A percentile compares a stretch with the other conserved stretches of the same genome.
These are phyloP conservation scores for Holocentrus rufus DNA, from an alignment of 2,797 vertebrate species.

Conservation along the genomic window DNA sequence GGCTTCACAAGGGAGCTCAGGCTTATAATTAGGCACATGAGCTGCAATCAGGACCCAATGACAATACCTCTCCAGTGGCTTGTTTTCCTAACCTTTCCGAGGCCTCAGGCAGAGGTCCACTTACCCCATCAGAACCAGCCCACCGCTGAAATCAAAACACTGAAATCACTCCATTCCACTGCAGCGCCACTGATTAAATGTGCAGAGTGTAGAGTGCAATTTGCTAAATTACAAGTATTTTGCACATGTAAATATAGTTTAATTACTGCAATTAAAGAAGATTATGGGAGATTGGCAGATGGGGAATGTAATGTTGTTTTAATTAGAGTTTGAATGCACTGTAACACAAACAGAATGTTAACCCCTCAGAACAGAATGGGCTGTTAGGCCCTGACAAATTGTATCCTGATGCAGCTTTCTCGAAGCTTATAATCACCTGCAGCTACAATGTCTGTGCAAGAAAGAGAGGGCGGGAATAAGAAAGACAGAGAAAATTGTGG, in stretches of 20 bases:
- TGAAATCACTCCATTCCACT: slow-evolving; percentile 96
- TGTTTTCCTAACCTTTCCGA: slow-evolving; percentile 96
- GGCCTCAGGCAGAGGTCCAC: slow-evolving; percentile 96
- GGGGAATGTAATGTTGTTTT: slow-evolving; percentile 99
- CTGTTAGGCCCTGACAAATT: slow-evolving; percentile 90
- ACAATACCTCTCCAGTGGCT: slow-evolving; percentile 86
- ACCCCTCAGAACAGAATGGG: slow-evolving; percentile 94
- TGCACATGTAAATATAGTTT: slow-evolving; percentile 99
- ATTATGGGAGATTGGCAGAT: slow-evolving; percentile 99
- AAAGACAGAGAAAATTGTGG: slow-evolving; percentile 62
- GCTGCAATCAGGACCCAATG: slow-evolving; percentile 93
- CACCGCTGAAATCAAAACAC: slow-evolving; percentile 96
- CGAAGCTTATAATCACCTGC: slow-evolving; percentile 84
- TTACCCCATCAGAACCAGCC: slow-evolving; percentile 95
- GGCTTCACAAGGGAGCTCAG: slow-evolving; percentile 76
- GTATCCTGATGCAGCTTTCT: slow-evolving; percentile 82
- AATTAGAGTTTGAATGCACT: slow-evolving; percentile 99
- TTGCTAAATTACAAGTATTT: slow-evolving; percentile 99
- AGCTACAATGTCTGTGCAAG: slow-evolving; percentile 67
- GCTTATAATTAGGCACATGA: slow-evolving; percentile 92
- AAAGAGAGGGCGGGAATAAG: slow-evolving; percentile 55
- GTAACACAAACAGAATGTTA: slow-evolving; percentile 99
- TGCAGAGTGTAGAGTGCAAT: slow-evolving; percentile 99
- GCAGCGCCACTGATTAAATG: slow-evolving; percentile 99
- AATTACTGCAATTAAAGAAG: slow-evolving; percentile 99